Evolutionary conservation across 1,140 invertebrate species (phyloP), one percentile per base, ranked within the genome.

Genomic region (Nasonia giraulti): DNA sequence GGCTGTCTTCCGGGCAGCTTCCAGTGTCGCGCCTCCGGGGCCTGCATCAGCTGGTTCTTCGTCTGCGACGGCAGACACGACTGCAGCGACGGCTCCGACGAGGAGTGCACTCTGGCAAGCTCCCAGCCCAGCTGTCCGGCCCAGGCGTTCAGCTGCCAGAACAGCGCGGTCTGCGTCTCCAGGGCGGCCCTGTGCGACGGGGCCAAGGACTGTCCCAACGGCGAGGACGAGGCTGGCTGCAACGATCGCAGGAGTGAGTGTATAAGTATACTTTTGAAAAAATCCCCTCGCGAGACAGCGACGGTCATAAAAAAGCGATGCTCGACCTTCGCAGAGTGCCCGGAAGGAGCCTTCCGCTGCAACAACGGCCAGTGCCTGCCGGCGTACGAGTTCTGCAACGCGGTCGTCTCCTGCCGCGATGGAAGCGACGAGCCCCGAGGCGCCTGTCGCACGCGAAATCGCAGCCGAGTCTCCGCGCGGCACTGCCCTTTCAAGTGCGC

Each of bases 21-120:
- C 92, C 93, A 97, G 95, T 97, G 96, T 88, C 95, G 97, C 77
- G 95, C 95, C 84, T 96, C 96, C 82, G 97, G 97, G 1, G 94
- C 95, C 2, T 99, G 98, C 92, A 98, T 99, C 88, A 97, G 96
- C 87, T 96, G 96, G 95, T 97, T 97, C 92, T 99, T 98, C 93
- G 96, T 98, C 0, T 99, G 98, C 92, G 98, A 99, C 91, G 97
- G 97, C n/a, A 95, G 97, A 86, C 94, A 95, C 80, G 97, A 98
- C 90, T 98, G 98, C 90, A 92, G 94, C 4, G 98, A 98, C 90
- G 96, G 95, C 17, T 97, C 96, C 0, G 97, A 98, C 90, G 97
- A 98, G 91, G 95, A 95, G 89, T 97, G 96, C 89, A 91, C 89
- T 50, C 90, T 90, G 7, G 83, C 82, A 73, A n/a, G 75, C 83